A percentile compares a stretch with the other conserved stretches of the same genome.
Conservation (phyloP, 2,888 invertebrate genomes). For the Tortrix viridana region DNA sequence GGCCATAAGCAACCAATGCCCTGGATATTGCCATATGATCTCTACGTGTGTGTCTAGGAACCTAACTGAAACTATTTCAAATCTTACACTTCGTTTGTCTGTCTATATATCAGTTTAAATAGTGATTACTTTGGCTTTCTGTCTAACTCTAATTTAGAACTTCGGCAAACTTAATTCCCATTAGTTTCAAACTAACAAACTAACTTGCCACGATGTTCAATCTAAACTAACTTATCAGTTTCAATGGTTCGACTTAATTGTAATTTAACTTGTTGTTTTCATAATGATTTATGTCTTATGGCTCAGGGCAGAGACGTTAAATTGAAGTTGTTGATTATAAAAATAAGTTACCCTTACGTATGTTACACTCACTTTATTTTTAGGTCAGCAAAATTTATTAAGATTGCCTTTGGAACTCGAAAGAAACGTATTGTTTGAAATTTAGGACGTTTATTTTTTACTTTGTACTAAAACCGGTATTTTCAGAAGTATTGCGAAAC, state of each 20-base stretch:
- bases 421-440: background rate
- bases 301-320: background rate
- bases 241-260: constrained; percentile 50
- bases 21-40: background rate
- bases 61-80: background rate
- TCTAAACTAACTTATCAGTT: constrained; percentile 56
- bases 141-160: constrained; percentile 29
- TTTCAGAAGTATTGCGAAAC: too few species aligned
- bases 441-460: too few species aligned
- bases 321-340: too few species aligned
- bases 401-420: background rate
- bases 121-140: constrained; percentile 21
- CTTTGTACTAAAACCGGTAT: too few species aligned
- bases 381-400: background rate
- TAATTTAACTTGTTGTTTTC: constrained; percentile 50
- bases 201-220: constrained; percentile 54
- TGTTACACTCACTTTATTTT: background rate
- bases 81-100: background rate
- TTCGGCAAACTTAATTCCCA: constrained; percentile 45
- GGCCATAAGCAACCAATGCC: background rate
- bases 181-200: constrained; percentile 41
- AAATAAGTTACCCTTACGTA: too few species aligned
- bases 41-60: background rate
- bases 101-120: constrained; percentile 1
- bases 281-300: constrained; percentile 44